Conservation (phyloP, 2,113 vertebrate genomes). For the Zootoca vivipara region DNA sequence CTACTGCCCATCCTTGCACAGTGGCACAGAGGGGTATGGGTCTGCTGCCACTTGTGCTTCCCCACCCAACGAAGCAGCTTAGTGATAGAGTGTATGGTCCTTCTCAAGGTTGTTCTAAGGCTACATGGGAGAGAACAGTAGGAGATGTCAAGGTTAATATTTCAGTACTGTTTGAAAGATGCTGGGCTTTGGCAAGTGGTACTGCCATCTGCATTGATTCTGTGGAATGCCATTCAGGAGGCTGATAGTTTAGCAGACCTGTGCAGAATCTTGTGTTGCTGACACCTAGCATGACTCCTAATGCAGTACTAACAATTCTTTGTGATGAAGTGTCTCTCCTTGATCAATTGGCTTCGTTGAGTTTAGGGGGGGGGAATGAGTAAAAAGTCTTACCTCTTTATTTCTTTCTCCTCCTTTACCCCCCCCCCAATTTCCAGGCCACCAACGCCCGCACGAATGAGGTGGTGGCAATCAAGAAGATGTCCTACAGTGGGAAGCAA, state of each 20-base stretch:
- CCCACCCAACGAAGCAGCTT: too few species aligned
- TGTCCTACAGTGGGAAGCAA: slow-evolving; percentile 99
- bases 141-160: neutral
- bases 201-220: neutral
- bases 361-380: neutral
- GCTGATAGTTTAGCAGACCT: accelerated
- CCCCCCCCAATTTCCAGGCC: slow-evolving; percentile 76
- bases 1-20: too few species aligned
- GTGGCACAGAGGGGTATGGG: neutral
- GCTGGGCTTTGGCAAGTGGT: neutral
- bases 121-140: too few species aligned
- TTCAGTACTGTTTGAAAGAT: neutral
- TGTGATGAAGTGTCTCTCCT: neutral
- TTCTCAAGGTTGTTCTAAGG: neutral
- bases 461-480: slow-evolving; percentile 99
- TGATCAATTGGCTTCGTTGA: neutral
- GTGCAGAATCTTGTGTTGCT: neutral
- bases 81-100: too few species aligned
- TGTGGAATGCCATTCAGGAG: neutral
- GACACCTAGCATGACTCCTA: neutral
- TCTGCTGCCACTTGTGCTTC: too few species aligned
- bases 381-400: neutral
- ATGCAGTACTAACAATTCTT: neutral
- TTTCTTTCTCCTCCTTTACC: neutral
- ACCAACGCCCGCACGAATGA: slow-evolving; percentile 95